A percentile compares a stretch with the other conserved stretches of the same genome.
Conservation (phyloP, 2,797 vertebrate species). For the Clamator glandarius region DNA sequence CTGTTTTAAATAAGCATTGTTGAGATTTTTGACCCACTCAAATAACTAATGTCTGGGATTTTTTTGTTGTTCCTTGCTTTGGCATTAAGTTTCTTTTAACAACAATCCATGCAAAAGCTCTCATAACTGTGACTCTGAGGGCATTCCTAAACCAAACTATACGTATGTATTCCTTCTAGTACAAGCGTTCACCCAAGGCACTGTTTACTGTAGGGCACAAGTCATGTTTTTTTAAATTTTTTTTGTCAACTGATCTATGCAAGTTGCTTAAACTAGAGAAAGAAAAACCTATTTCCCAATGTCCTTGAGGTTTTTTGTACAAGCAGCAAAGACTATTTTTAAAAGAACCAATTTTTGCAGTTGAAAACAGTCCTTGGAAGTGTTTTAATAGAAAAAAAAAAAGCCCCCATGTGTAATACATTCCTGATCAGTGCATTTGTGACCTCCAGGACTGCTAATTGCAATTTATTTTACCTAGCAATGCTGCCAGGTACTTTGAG, state of each 20-base stretch:
- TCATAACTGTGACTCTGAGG: neutral
- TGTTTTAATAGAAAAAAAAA: neutral
- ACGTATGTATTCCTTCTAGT: neutral
- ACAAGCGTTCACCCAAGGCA: neutral
- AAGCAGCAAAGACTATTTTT: neutral
- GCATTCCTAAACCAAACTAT: neutral
- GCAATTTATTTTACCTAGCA: constrained; percentile 16
- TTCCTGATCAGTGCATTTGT: constrained; percentile 25
- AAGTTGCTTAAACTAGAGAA: constrained; percentile 2
- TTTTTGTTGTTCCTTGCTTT: neutral
- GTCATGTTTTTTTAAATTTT: neutral
- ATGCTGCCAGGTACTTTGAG: neutral
- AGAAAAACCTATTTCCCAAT: neutral
- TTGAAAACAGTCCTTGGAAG: neutral
- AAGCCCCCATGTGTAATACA: neutral
- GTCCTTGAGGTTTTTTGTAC: neutral
- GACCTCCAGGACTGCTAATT: neutral
- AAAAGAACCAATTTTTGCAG: neutral
- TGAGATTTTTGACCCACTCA: neutral
- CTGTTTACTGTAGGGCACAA: neutral
- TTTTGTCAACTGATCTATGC: constrained; percentile 15
- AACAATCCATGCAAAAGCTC: neutral
- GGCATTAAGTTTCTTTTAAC: neutral
- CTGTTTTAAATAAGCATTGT: neutral
- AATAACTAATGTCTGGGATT: neutral